These are phyloP conservation scores for Glossosoma conforme DNA, from an alignment of 1,140 invertebrate species.

Conservation along the genomic window DNA sequence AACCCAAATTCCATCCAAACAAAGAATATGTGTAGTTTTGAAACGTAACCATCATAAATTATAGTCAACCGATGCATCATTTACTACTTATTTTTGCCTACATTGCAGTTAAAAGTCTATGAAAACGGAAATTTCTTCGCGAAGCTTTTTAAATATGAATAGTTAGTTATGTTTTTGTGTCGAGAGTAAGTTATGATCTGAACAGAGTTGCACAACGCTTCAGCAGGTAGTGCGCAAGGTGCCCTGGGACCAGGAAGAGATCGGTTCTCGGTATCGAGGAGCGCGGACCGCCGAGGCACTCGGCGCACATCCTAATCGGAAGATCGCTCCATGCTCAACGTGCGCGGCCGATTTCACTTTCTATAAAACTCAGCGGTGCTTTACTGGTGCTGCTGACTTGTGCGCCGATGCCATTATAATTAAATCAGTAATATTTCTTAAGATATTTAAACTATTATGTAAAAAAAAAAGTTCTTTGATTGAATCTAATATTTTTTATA, in stretches of 20 bases:
- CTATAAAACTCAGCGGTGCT: constrained; percentile 25
- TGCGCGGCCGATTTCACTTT: constrained; percentile 25
- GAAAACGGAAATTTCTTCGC: not conserved
- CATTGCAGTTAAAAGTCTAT: not conserved
- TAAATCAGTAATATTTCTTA: too few relatives aligned
- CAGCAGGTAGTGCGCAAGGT: not conserved
- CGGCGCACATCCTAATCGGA: constrained; percentile 23
- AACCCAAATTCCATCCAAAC: too few relatives aligned
- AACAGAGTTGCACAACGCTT: constrained; percentile 1
- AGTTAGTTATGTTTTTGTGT: not conserved
- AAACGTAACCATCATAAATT: too few relatives aligned
- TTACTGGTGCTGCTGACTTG: not conserved
- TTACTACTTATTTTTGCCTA: too few relatives aligned
- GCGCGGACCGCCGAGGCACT: not conserved
- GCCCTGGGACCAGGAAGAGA: constrained; percentile 13
- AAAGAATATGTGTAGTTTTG: too few relatives aligned
- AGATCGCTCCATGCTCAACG: constrained; percentile 23
- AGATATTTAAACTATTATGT: too few relatives aligned
- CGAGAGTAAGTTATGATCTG: not conserved
- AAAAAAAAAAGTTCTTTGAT: too few relatives aligned
- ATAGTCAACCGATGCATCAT: too few relatives aligned
- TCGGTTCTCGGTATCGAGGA: not conserved
- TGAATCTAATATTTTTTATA: too few relatives aligned
- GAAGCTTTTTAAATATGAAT: not conserved
- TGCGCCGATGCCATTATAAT: not conserved